Conservation (phyloP, 2,888 invertebrate genomes). For the Drosophila subquinaria region DNA sequence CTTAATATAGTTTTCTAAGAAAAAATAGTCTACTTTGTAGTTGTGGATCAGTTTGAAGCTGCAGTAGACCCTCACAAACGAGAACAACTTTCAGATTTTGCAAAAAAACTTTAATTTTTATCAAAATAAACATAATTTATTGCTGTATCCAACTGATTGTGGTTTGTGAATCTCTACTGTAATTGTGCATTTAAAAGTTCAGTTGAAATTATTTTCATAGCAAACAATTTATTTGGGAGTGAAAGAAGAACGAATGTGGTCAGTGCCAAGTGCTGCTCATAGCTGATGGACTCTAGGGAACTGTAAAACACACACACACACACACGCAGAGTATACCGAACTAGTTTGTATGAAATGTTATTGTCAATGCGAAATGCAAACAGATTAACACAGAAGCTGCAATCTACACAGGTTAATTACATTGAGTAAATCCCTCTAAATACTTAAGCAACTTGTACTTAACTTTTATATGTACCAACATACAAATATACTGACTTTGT, state of each 20-base stretch:
- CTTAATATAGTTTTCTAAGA: not conserved
- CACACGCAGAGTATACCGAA: constrained; percentile 10
- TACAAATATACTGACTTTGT: constrained; percentile 8
- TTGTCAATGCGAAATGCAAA: constrained; percentile 18
- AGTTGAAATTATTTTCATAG: not conserved
- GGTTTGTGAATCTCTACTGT: not conserved
- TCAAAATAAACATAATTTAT: too few species aligned
- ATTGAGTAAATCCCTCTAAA: constrained; percentile 46
- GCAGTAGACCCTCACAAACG: not conserved
- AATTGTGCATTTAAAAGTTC: not conserved
- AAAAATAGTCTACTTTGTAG: not conserved
- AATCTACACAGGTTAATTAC: constrained; percentile 58
- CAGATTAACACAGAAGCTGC: constrained; percentile 32
- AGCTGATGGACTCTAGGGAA: constrained; percentile 1
- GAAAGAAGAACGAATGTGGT: not conserved
- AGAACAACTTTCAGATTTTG: too few species aligned
- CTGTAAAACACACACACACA: constrained; percentile 1
- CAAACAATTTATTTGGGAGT: not conserved
- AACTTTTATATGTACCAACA: constrained; percentile 36
- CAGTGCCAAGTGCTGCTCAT: not conserved
- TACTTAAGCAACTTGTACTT: constrained; percentile 62
- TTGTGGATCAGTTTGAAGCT: not conserved
- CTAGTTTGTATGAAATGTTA: constrained; percentile 40
- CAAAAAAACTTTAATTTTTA: too few species aligned
- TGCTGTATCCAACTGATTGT: not conserved